Evolutionary conservation across 2,888 invertebrate genomes (phyloP).

Genomic region (Tricholauxania praeusta): DNA sequence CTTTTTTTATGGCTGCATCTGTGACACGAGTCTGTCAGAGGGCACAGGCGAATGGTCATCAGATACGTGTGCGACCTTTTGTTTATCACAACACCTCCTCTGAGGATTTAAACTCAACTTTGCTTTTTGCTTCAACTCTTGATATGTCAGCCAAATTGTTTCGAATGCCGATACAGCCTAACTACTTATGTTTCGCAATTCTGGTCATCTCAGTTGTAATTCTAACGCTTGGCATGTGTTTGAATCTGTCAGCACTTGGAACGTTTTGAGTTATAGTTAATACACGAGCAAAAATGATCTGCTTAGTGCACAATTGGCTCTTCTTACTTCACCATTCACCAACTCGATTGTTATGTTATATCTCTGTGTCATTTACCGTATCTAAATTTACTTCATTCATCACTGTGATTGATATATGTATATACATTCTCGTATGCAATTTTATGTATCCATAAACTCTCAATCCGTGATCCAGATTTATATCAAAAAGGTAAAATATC

Average conservation of each 20-base stretch:
- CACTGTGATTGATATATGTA: too few relatives aligned
- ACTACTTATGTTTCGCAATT: constrained; percentile 75
- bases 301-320: too few relatives aligned
- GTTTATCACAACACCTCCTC: constrained; percentile 83
- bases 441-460: too few relatives aligned
- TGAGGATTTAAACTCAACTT: constrained; percentile 80
- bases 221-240: constrained; percentile 79
- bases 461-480: too few relatives aligned
- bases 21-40: constrained; percentile 79
- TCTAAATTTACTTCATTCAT: too few relatives aligned
- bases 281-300: too few relatives aligned
- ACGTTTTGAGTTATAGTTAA: neutral
- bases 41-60: constrained; percentile 82
- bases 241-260: constrained; percentile 55
- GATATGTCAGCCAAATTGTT: constrained; percentile 81
- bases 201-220: constrained; percentile 73
- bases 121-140: constrained; percentile 81
- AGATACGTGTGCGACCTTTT: constrained; percentile 82
- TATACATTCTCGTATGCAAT: too few relatives aligned
- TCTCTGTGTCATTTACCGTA: too few relatives aligned
- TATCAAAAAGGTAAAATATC: too few relatives aligned
- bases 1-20: constrained; percentile 77
- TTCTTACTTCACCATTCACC: too few relatives aligned
- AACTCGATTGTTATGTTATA: too few relatives aligned
- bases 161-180: constrained; percentile 78